Evolutionary conservation across 2,888 invertebrate genomes (phyloP), one percentile per base, ranked within the genome.

Genomic region (Hyposoter dolosus): DNA sequence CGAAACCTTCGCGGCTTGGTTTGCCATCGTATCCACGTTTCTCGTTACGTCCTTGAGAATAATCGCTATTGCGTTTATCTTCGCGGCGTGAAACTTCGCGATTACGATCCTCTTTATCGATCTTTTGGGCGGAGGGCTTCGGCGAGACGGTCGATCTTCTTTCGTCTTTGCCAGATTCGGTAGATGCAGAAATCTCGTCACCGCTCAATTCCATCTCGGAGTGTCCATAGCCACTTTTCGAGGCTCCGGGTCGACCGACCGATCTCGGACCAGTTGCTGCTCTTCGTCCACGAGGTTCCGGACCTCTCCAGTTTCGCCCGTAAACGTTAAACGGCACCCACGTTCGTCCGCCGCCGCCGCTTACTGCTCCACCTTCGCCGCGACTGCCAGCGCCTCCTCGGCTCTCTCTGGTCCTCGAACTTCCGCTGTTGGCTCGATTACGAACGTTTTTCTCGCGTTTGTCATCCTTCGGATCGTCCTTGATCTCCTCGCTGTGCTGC

Each of bases 201-300:
- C 96, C 96, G 32, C 97, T 97, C 53, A 96, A 96, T 90, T 97
- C 97, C 0, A 97, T 97, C 91, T 97, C 97, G 17, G 97, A 97
- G 72, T 95, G 95, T 90, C 95, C 95, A 40, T 95, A 95, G 47
- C 95, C 94, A 71, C 95, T 94, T 86, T 94, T 94, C 0, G 90
- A 91, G 3, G 94, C 93, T 5, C 93, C 92, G n/a, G 93, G 91
- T 77, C 94, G 91, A 3, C 92, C 92, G 89, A 94, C 83, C 88
- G 94, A 85, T 88, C 94, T 89, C 87, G 94, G 89, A 88, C 92
- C 90, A 15, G 82, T 47, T 0, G 76, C 81, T 75, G 94, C 89
- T 72, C 94, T 91, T 69, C 60, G 60, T 15, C 94, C 93, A 76
- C 94, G 91, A 90, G 95, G 89, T 94, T 95, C 92, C 92, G 95